These are phyloP conservation scores for Hippoglossus hippoglossus DNA, from an alignment of 2,797 vertebrate genomes.

Conservation along the genomic window DNA sequence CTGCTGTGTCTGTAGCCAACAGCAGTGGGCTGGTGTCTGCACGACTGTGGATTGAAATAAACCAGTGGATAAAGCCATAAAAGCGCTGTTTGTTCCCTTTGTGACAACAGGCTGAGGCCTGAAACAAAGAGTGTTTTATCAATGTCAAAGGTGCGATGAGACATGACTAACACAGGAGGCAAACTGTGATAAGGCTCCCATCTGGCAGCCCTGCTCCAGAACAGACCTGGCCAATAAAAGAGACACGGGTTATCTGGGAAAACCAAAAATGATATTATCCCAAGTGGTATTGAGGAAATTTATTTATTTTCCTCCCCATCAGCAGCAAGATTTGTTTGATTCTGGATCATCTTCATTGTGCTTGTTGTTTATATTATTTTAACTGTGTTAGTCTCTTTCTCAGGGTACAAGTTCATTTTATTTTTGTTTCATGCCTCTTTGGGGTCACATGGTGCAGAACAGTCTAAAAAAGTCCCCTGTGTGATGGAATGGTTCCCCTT, in stretches of 20 bases:
- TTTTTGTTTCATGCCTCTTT: too few relatives aligned
- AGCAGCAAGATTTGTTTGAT: not conserved
- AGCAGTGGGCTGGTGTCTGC: slow-evolving; percentile 55
- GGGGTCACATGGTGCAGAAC: too few relatives aligned
- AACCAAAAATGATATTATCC: not conserved
- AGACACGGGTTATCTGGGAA: slow-evolving; percentile 16
- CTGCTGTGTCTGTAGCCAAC: slow-evolving; percentile 53
- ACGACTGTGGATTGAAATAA: slow-evolving; percentile 71
- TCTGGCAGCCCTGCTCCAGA: slow-evolving; percentile 64
- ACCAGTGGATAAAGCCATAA: slow-evolving; percentile 75
- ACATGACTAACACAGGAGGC: slow-evolving; percentile 79
- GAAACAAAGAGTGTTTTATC: slow-evolving; percentile 76
- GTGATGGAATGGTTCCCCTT: too few relatives aligned
- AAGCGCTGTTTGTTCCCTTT: slow-evolving; percentile 76
- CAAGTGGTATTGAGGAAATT: not conserved
- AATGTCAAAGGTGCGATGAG: slow-evolving; percentile 77
- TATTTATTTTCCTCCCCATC: too few relatives aligned
- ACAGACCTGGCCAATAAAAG: slow-evolving; percentile 44
- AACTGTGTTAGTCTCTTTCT: not conserved
- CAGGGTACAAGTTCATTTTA: not conserved
- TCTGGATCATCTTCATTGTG: not conserved
- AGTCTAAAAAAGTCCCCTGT: too few relatives aligned
- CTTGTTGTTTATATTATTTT: too few relatives aligned
- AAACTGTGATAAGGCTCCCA: slow-evolving; percentile 69
- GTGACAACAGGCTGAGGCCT: slow-evolving; percentile 64